Percentiles rank a stretch among this genome's conserved stretches.
Evolutionary conservation across 2,113 vertebrate species (phyloP).

Genomic region (Prunella himalayana): DNA sequence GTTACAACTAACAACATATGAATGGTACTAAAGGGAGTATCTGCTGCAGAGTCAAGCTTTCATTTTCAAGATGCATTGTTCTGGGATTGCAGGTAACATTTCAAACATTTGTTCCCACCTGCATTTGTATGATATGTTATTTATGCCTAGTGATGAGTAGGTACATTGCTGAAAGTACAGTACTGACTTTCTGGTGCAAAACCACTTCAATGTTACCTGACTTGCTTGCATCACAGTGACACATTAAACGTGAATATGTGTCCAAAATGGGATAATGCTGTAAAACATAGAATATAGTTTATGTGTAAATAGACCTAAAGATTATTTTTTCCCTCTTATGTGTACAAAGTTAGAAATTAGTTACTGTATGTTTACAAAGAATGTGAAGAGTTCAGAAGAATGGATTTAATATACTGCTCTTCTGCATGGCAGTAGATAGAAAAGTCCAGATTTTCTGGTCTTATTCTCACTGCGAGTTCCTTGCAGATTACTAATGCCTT

Average conservation of each 20-base stretch:
- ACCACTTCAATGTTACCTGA: not conserved
- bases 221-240: not conserved
- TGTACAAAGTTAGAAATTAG: not conserved
- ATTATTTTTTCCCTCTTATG: not conserved
- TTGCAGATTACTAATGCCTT: not conserved
- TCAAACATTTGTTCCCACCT: not conserved
- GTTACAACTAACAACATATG: not conserved
- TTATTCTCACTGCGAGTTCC: not conserved
- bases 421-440: not conserved
- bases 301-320: not conserved
- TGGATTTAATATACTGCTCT: not conserved
- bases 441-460: not conserved
- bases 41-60: not conserved
- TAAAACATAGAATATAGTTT: not conserved
- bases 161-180: not conserved
- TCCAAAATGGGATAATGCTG: not conserved
- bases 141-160: not conserved
- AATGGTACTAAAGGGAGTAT: not conserved
- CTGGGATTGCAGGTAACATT: not conserved
- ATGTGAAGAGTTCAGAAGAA: not conserved
- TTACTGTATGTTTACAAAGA: not conserved
- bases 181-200: slow-evolving; percentile 6
- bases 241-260: not conserved
- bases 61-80: not conserved
- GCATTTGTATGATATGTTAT: not conserved